phyloP scores from a whole-genome alignment of 2,113 vertebrate species.

The Centrocercus urophasianus region DNA sequence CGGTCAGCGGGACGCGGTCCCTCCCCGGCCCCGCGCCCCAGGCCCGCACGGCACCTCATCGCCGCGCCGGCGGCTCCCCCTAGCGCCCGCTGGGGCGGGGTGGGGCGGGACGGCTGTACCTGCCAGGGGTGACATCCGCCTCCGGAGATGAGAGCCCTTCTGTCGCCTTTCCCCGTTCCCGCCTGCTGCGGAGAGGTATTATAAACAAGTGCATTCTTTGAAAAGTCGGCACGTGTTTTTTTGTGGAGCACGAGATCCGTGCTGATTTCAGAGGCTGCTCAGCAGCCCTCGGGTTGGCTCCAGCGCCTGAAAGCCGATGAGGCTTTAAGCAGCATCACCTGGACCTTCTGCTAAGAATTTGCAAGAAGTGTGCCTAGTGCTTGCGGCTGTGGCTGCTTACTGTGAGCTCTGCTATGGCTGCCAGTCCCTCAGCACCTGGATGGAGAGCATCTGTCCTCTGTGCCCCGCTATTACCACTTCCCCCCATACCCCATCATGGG shows the following conservation, averaged over 20 bases:
- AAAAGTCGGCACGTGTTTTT: conserved; percentile 7
- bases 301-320: not conserved
- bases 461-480: not conserved
- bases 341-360: not conserved
- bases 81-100: conserved; percentile 49
- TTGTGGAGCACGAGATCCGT: not conserved
- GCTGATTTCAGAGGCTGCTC: not conserved
- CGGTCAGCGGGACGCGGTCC: not conserved
- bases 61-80: conserved; percentile 66
- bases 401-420: not conserved
- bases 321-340: not conserved
- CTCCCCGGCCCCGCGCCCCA: not conserved
- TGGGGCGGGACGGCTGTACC: not conserved
- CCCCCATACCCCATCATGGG: rapidly evolving
- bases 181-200: conserved; percentile 27
- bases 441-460: rapidly evolving
- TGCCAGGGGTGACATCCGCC: not conserved
- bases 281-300: not conserved
- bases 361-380: not conserved
- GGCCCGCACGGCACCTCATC: not conserved
- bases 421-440: not conserved
- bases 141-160: not conserved
- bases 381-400: not conserved
- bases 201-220: conserved; percentile 47
- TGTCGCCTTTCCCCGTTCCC: not conserved